Evolutionary conservation across 2,888 invertebrate species (phyloP).

Genomic region (Bembecia ichneumoniformis): DNA sequence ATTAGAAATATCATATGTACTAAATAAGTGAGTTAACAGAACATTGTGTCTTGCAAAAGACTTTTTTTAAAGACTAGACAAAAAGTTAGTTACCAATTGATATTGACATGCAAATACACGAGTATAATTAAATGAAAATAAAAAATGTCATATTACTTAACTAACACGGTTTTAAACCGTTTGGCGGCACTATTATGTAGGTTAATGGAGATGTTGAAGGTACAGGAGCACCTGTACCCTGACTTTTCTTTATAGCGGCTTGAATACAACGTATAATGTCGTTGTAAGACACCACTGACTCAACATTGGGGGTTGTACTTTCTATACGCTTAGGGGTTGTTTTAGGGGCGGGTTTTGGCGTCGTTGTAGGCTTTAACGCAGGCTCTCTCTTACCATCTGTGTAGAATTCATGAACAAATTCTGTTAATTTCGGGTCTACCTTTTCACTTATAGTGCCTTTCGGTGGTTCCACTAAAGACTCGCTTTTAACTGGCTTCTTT

Average conservation of each 20-base stretch:
- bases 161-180: conserved; percentile 30
- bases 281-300: conserved; percentile 28
- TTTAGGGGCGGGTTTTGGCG: not conserved
- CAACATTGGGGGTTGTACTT: conserved; percentile 8
- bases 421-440: not conserved
- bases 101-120: not conserved
- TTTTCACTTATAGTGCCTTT: not conserved
- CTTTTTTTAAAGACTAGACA: not conserved
- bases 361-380: not conserved
- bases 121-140: not conserved
- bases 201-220: conserved; percentile 38
- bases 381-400: not conserved
- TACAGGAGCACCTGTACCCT: conserved; percentile 14
- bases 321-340: not conserved
- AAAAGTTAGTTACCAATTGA: not conserved
- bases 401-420: not conserved
- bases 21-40: no score
- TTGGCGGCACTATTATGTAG: conserved; percentile 42
- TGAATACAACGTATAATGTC: conserved; percentile 50
- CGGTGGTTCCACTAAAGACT: conserved; percentile 24
- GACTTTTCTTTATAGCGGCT: conserved; percentile 25
- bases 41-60: no score
- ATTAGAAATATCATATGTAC: no score
- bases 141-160: not conserved
- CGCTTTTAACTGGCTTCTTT: conserved; percentile 23